These are phyloP conservation scores for Anolis sagrei DNA, from an alignment of 2,113 vertebrate species.

Conservation along the genomic window DNA sequence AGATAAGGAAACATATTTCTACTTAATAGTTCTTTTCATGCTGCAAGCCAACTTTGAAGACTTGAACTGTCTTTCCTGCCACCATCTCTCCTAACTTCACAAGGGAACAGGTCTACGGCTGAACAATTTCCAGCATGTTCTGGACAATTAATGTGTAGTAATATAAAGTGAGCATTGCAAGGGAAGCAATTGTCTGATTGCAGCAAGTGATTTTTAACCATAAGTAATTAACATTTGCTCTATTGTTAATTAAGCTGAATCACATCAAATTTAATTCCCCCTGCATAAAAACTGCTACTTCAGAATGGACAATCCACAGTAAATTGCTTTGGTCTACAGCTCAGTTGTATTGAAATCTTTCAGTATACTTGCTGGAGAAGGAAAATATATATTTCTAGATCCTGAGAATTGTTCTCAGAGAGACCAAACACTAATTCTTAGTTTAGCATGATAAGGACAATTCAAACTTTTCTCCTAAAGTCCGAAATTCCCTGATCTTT, in stretches of 20 bases:
- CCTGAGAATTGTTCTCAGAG: background rate
- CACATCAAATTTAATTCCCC: conserved; percentile 49
- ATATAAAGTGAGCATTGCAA: conserved; percentile 18
- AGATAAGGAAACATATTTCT: background rate
- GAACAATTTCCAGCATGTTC: conserved; percentile 23
- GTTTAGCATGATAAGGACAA: background rate
- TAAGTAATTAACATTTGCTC: conserved; percentile 43
- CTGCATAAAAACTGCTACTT: conserved; percentile 30
- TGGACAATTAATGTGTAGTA: conserved; percentile 19
- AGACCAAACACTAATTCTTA: background rate
- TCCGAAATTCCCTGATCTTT: background rate
- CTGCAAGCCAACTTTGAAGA: background rate
- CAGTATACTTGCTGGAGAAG: background rate
- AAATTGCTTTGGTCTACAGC: conserved; percentile 10
- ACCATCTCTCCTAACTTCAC: background rate
- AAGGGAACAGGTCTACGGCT: background rate
- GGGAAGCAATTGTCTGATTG: conserved; percentile 8
- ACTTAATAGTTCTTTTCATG: background rate
- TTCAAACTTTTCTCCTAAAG: background rate
- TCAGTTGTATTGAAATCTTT: conserved; percentile 5
- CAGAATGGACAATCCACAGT: background rate
- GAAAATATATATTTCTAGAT: background rate
- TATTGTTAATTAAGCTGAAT: conserved; percentile 33
- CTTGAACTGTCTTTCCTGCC: background rate
- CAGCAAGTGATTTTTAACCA: conserved; percentile 4